Evolutionary conservation across 2,797 vertebrate species (phyloP).

Genomic region (Potorous gilbertii): DNA sequence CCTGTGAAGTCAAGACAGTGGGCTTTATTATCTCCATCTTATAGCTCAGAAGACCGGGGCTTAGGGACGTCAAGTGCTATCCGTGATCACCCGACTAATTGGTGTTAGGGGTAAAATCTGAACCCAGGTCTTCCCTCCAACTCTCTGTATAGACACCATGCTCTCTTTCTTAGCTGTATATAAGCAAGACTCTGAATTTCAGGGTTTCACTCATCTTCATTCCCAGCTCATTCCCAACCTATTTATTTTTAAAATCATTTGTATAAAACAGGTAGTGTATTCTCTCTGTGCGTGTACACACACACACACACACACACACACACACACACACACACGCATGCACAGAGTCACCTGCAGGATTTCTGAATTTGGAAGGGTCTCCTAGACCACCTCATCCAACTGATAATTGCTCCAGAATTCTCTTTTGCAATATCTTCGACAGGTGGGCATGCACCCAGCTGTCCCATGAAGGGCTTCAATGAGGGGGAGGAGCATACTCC

Average conservation of each 20-base stretch:
- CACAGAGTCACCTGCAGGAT: neutral
- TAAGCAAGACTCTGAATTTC: neutral
- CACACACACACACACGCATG: too few relatives aligned
- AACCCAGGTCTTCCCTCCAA: neutral
- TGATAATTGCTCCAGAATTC: neutral
- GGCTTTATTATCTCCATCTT: neutral
- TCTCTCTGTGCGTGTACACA: too few relatives aligned
- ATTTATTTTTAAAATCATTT: neutral
- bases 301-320: too few relatives aligned
- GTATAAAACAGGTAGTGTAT: neutral
- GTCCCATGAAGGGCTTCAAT: neutral
- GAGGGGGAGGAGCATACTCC: neutral
- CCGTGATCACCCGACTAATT: neutral
- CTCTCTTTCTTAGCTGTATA: neutral
- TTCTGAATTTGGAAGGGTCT: neutral
- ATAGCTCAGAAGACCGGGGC: neutral
- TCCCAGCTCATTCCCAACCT: neutral
- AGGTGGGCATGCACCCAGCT: neutral
- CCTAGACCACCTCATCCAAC: neutral
- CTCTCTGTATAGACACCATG: neutral
- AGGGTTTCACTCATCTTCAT: neutral
- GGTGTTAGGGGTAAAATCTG: neutral
- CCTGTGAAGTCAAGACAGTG: neutral
- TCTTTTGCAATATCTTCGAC: neutral
- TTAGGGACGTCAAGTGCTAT: neutral